These are phyloP conservation scores for Rhadina sibilatrix DNA, from an alignment of 2,113 vertebrate species.

Conservation along the genomic window DNA sequence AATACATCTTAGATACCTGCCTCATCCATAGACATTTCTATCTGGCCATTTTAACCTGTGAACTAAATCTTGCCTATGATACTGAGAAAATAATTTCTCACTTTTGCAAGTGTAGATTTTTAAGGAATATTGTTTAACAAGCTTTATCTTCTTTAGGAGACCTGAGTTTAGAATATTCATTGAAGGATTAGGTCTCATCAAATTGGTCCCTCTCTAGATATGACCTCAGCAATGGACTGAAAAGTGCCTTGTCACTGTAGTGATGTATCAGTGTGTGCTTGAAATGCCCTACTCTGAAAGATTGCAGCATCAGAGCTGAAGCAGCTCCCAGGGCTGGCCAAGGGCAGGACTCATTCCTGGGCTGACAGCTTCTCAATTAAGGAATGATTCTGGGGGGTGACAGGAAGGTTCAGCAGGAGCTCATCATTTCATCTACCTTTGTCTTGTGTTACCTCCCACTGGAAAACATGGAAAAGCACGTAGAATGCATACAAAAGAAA, in stretches of 20 bases:
- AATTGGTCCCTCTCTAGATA: background rate
- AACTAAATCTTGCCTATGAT: background rate
- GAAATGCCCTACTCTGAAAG: background rate
- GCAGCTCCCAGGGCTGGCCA: background rate
- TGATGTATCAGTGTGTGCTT: accelerated
- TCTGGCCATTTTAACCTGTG: background rate
- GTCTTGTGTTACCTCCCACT: background rate
- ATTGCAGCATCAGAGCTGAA: background rate
- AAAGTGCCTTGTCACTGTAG: background rate
- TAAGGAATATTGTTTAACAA: background rate
- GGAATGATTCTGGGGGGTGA: background rate
- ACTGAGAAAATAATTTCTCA: background rate
- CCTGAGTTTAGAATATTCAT: background rate
- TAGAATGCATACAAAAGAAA: background rate
- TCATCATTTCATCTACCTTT: background rate
- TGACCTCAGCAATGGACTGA: background rate
- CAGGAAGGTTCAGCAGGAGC: background rate
- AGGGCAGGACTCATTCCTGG: background rate
- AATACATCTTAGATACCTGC: background rate
- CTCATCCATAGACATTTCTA: background rate
- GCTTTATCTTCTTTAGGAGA: background rate
- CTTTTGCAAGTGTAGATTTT: background rate
- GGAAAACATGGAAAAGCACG: background rate
- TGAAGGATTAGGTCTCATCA: background rate
- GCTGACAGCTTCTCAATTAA: accelerated